These are phyloP conservation scores for Cephus runcator DNA, from an alignment of 2,888 invertebrate genomes.

Conservation along the genomic window DNA sequence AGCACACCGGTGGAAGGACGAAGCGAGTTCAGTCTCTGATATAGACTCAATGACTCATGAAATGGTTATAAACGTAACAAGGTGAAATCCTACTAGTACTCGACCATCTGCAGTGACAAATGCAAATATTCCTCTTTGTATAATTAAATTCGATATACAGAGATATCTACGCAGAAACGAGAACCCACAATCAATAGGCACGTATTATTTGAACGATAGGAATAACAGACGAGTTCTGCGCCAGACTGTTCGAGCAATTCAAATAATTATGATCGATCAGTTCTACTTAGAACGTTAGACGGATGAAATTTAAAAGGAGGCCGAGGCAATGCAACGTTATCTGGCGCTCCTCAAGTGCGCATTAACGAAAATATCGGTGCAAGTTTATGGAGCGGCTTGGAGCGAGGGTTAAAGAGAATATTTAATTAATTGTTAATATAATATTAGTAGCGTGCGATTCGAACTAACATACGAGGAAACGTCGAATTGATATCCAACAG, in stretches of 20 bases:
- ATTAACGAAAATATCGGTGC: background rate
- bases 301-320: background rate
- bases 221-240: background rate
- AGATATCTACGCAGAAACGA: background rate
- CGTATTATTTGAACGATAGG: background rate
- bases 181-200: background rate
- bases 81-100: background rate
- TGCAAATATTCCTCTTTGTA: background rate
- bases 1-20: background rate
- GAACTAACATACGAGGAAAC: background rate
- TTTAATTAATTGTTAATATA: background rate
- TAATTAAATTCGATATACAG: background rate
- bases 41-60: background rate
- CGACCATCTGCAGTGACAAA: background rate
- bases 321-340: background rate
- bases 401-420: background rate
- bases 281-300: background rate
- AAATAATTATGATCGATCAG: constrained; percentile 4
- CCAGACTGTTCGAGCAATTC: background rate
- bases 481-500: background rate
- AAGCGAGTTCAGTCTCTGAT: background rate
- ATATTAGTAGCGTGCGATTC: background rate
- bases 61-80: background rate
- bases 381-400: background rate
- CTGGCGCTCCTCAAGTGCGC: background rate